A percentile compares a stretch with the other conserved stretches of the same genome.
These are phyloP conservation scores for Coilia nasus DNA, from an alignment of 2,797 vertebrate species.

Conservation along the genomic window DNA sequence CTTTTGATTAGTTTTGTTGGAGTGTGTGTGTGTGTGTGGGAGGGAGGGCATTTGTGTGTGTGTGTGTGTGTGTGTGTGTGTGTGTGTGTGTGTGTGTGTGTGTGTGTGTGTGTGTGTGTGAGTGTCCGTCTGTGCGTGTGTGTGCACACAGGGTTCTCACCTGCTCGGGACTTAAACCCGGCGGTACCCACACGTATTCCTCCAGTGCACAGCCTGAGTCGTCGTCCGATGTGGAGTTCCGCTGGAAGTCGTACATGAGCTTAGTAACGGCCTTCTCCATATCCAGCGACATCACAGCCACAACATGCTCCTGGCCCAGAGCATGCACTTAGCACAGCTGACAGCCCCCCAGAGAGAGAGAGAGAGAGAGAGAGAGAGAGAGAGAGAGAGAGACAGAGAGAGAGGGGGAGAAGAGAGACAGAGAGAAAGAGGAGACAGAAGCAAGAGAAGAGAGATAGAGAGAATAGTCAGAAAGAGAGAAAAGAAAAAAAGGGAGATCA, in stretches of 20 bases:
- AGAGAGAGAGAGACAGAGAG: too few relatives aligned
- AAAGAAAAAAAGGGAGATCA: background rate
- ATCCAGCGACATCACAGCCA: conserved; percentile 94
- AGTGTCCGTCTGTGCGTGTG: conserved; percentile 35
- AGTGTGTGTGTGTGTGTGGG: conserved; percentile 29
- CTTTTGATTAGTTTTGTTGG: too few relatives aligned
- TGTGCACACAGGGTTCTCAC: conserved; percentile 64
- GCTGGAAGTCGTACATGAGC: conserved; percentile 99
- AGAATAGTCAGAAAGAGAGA: background rate
- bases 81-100: background rate
- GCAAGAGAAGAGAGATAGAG: background rate
- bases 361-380: too few relatives aligned
- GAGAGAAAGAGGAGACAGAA: background rate
- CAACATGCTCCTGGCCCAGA: conserved; percentile 87
- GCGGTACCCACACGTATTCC: conserved; percentile 95
- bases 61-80: conserved; percentile 59
- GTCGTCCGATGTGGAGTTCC: conserved; percentile 96
- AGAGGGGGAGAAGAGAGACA: too few relatives aligned
- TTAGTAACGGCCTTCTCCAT: conserved; percentile 99
- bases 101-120: conserved; percentile 15
- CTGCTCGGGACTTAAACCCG: conserved; percentile 95
- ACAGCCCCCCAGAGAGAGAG: background rate
- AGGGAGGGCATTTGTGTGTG: conserved; percentile 38
- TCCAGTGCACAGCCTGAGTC: conserved; percentile 97
- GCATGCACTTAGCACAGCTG: background rate